Percentiles rank a stretch among this genome's conserved stretches.
These are phyloP conservation scores for Salvelinus fontinalis DNA, from an alignment of 2,113 vertebrate genomes.

Conservation along the genomic window DNA sequence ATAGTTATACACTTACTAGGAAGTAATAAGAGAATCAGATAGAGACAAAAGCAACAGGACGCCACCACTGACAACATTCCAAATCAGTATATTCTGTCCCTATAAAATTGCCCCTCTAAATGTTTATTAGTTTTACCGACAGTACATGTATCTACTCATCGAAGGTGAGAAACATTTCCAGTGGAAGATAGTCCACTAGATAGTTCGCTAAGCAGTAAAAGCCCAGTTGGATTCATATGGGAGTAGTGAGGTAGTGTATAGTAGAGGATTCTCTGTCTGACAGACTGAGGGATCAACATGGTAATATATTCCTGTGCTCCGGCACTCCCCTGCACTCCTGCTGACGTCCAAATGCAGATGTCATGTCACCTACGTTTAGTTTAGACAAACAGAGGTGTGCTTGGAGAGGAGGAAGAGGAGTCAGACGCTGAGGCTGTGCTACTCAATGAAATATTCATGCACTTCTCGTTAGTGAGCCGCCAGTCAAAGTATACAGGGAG, in stretches of 20 bases:
- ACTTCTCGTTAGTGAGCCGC: conserved; percentile 86
- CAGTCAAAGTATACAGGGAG: conserved; percentile 85
- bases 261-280: conserved; percentile 24
- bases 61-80: background rate
- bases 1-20: too few relatives aligned
- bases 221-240: conserved; percentile 21
- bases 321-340: conserved; percentile 23
- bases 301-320: conserved; percentile 50
- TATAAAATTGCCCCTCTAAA: too few relatives aligned
- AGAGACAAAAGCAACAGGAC: background rate
- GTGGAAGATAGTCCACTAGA: background rate
- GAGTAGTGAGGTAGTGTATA: background rate
- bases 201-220: background rate
- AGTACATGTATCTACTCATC: background rate
- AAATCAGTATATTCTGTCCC: background rate
- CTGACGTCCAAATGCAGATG: conserved; percentile 55
- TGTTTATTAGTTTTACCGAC: background rate
- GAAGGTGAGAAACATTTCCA: background rate
- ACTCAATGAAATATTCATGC: conserved; percentile 90
- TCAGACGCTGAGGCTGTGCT: conserved; percentile 31
- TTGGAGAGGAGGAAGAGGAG: conserved; percentile 28
- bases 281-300: conserved; percentile 26
- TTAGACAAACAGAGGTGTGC: conserved; percentile 57
- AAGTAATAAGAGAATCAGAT: background rate
- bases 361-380: conserved; percentile 59